A percentile compares a stretch with the other conserved stretches of the same genome.
Evolutionary conservation across 1,140 invertebrate species (phyloP).

Genomic region (Tetraneura akinire): DNA sequence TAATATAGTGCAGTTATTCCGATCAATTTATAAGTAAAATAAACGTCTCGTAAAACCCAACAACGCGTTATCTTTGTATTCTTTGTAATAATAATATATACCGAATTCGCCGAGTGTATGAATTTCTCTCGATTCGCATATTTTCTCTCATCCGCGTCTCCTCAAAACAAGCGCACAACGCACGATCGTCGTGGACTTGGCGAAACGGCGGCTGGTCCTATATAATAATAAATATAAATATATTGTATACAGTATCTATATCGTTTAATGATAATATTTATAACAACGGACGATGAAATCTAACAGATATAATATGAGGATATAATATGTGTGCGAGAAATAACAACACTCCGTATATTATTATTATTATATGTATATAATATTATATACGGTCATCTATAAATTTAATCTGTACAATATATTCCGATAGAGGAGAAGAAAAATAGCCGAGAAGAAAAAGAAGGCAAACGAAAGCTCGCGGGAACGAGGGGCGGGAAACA

Average conservation of each 20-base stretch:
- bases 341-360: not conserved
- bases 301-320: slow-evolving; percentile 29
- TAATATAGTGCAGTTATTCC: no score
- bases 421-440: slow-evolving; percentile 36
- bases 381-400: slow-evolving; percentile 2
- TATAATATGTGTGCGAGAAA: not conserved
- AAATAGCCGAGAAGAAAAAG: slow-evolving; percentile 23
- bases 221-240: no score
- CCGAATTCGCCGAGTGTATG: no score
- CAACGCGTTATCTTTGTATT: no score
- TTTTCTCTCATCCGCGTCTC: no score
- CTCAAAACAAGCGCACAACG: no score
- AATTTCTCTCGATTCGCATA: not conserved
- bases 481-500: not conserved
- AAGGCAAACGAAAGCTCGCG: not conserved
- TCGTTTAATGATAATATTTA: slow-evolving; percentile 35
- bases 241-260: no score
- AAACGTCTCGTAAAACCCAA: no score
- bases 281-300: slow-evolving; percentile 30
- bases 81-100: no score
- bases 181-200: no score
- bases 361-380: no score
- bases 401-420: slow-evolving; percentile 45
- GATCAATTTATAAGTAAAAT: no score
- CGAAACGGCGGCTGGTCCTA: not conserved